Conservation (phyloP, 1,140 invertebrate genomes). For the Stegodyphus mimosarum region DNA sequence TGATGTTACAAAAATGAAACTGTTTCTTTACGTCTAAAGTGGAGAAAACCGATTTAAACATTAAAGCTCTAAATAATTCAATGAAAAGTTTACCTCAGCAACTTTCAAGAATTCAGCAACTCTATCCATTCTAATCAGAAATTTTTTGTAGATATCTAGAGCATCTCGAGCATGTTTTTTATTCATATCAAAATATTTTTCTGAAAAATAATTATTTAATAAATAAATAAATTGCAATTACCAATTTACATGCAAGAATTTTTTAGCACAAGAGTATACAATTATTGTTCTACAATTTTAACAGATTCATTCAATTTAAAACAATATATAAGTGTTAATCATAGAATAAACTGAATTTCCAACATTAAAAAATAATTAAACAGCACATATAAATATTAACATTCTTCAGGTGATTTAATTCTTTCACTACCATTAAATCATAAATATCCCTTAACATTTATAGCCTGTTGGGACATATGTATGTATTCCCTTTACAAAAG, state of each 20-base stretch:
- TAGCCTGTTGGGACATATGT: too few species aligned
- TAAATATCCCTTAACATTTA: too few species aligned
- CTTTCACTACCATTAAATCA: too few species aligned
- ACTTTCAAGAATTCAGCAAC: conserved; percentile 98
- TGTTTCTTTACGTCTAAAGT: too few species aligned
- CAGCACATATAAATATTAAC: too few species aligned
- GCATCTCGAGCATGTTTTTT: conserved; percentile 97
- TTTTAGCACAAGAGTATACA: background rate
- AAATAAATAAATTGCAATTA: background rate
- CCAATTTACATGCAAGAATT: background rate
- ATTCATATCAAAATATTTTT: conserved; percentile 99
- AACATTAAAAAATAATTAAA: too few species aligned
- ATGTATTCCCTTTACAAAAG: too few species aligned
- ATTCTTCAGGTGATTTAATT: too few species aligned
- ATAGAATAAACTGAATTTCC: too few species aligned
- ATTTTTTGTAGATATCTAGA: conserved; percentile 98
- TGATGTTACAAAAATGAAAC: too few species aligned
- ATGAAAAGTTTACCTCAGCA: conserved; percentile 77
- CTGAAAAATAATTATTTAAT: conserved; percentile 68
- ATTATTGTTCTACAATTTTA: background rate
- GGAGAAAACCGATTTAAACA: too few species aligned
- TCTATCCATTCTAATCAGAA: conserved; percentile 97
- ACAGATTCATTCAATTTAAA: background rate
- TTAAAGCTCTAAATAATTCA: too few species aligned
- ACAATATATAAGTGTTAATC: conserved; percentile 1